Evolutionary conservation across 2,113 vertebrate genomes (phyloP).

Genomic region (Scopus umbretta): DNA sequence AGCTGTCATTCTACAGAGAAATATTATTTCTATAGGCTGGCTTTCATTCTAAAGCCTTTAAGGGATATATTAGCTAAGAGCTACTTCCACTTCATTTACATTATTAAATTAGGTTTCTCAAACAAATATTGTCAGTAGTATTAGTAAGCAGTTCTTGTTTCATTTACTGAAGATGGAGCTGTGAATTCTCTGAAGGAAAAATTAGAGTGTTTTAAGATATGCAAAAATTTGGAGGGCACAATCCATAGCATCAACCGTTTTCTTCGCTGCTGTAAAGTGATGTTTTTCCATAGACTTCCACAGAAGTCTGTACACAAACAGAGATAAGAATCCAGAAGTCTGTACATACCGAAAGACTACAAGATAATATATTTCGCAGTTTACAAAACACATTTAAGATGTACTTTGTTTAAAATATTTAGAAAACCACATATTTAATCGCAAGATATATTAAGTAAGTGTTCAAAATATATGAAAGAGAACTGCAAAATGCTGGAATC

Average conservation of each 20-base stretch:
- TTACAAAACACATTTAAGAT: neutral
- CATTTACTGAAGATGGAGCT: neutral
- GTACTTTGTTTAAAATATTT: neutral
- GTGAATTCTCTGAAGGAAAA: conserved; percentile 24
- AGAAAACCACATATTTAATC: neutral
- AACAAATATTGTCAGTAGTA: conserved; percentile 25
- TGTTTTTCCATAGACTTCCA: neutral
- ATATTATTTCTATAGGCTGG: conserved; percentile 14
- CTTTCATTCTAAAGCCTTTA: conserved; percentile 28
- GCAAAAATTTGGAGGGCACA: neutral
- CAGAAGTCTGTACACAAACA: neutral
- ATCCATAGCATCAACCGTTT: neutral
- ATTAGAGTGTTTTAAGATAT: neutral
- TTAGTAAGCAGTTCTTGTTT: conserved; percentile 16
- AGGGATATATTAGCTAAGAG: conserved; percentile 22
- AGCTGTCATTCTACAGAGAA: conserved; percentile 7
- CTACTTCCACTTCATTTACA: conserved; percentile 29
- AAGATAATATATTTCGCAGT: neutral
- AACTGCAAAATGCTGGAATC: conserved; percentile 14
- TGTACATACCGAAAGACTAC: neutral
- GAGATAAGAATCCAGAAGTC: neutral
- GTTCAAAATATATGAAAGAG: neutral
- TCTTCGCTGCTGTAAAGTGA: neutral
- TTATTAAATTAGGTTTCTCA: conserved; percentile 54
- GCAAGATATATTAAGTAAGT: neutral